These are phyloP conservation scores for Trachelus iudaicus DNA, from an alignment of 2,888 invertebrate species.

Conservation along the genomic window DNA sequence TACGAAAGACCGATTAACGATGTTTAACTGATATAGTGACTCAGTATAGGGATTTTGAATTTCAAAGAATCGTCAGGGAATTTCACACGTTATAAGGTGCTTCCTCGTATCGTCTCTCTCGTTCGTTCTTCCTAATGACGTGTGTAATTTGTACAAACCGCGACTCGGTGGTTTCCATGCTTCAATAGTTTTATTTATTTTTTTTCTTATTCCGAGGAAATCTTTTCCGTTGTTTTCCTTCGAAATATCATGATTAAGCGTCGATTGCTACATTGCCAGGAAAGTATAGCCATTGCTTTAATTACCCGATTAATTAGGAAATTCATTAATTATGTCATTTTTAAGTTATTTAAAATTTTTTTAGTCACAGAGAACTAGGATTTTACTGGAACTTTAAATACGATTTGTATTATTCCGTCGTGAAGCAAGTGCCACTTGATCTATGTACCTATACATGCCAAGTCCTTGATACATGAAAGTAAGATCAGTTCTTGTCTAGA, in stretches of 20 bases:
- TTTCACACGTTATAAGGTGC: neutral
- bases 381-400: neutral
- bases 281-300: too few species aligned
- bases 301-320: too few species aligned
- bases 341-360: neutral
- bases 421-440: conserved; percentile 49
- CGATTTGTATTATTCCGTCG: neutral
- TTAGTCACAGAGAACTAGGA: neutral
- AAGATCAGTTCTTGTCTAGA: conserved; percentile 45
- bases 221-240: neutral
- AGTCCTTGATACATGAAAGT: conserved; percentile 62
- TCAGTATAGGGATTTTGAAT: neutral
- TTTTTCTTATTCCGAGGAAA: neutral
- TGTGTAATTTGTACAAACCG: neutral
- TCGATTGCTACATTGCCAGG: neutral
- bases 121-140: neutral
- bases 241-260: neutral
- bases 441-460: conserved; percentile 32
- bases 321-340: too few species aligned
- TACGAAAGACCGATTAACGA: neutral
- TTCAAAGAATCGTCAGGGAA: neutral
- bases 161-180: neutral
- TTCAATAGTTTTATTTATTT: neutral
- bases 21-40: neutral
- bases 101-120: neutral